phyloP scores from a whole-genome alignment of 2,113 vertebrate genomes.

The Paradisaea rubra region DNA sequence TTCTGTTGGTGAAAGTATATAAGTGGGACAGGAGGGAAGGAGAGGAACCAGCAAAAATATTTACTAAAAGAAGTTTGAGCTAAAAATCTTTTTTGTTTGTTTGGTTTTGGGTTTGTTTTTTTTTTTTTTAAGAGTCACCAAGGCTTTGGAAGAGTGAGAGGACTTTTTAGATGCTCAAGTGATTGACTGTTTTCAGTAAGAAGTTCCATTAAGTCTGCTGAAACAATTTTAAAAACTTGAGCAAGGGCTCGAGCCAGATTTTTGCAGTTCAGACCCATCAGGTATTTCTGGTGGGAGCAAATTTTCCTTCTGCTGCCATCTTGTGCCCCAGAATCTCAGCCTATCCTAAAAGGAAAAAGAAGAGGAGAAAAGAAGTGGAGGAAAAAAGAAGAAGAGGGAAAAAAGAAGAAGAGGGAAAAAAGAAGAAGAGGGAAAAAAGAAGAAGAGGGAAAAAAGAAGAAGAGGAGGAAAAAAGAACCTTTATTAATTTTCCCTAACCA shows the following conservation, averaged over 20 bases:
- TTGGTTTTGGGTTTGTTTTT: background rate
- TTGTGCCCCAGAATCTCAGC: background rate
- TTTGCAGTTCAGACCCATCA: background rate
- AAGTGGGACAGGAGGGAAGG: accelerated
- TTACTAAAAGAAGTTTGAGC: background rate
- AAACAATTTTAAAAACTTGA: background rate
- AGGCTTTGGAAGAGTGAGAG: background rate
- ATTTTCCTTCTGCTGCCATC: slow-evolving; percentile 44
- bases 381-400: too few relatives aligned
- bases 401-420: too few relatives aligned
- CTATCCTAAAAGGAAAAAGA: background rate
- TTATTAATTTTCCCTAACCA: background rate
- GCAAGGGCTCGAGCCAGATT: background rate
- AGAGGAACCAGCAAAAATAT: background rate
- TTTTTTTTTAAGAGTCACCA: background rate
- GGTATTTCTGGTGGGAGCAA: background rate
- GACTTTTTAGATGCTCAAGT: background rate
- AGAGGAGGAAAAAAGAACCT: accelerated
- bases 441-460: too few relatives aligned
- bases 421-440: too few relatives aligned
- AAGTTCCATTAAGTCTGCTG: background rate
- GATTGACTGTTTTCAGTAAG: background rate
- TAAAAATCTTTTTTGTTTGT: background rate
- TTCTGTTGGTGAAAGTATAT: background rate
- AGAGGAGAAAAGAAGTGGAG: too few relatives aligned